Evolutionary conservation across 2,797 vertebrate genomes (phyloP).

Genomic region (Melanotaenia maccullochi): DNA sequence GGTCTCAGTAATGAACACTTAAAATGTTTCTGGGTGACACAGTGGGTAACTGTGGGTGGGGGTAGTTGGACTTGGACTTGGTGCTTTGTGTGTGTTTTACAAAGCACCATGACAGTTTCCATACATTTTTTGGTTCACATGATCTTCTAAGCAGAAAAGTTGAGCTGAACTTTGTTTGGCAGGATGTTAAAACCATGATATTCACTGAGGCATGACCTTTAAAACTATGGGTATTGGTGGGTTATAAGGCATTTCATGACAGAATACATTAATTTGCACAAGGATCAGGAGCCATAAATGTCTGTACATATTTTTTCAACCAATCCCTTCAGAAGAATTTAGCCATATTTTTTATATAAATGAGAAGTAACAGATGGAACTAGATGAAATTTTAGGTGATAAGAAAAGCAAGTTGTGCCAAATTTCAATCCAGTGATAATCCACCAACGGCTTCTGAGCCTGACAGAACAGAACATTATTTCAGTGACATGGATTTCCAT

Average conservation of each 20-base stretch:
- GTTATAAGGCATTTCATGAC: slow-evolving; percentile 17
- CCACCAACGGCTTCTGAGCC: neutral
- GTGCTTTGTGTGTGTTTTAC: neutral
- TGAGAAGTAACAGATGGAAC: neutral
- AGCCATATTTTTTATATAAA: neutral
- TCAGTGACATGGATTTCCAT: slow-evolving; percentile 20
- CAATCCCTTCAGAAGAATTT: neutral
- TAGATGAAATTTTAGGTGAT: neutral
- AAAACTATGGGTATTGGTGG: slow-evolving; percentile 30
- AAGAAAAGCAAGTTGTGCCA: neutral
- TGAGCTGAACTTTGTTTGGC: slow-evolving; percentile 25
- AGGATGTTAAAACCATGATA: slow-evolving; percentile 19
- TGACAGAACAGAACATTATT: neutral
- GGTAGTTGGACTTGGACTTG: slow-evolving; percentile 20
- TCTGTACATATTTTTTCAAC: neutral
- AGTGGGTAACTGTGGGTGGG: slow-evolving; percentile 24
- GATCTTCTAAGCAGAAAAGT: slow-evolving; percentile 17
- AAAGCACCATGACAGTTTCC: slow-evolving; percentile 26
- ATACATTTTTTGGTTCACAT: slow-evolving; percentile 16
- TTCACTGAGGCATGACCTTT: slow-evolving; percentile 25
- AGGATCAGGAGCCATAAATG: neutral
- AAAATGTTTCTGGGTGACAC: slow-evolving; percentile 56
- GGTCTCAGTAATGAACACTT: slow-evolving; percentile 64
- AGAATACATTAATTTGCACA: slow-evolving; percentile 3
- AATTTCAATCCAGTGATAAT: neutral